Evolutionary conservation across 2,888 invertebrate species (phyloP).

Genomic region (Habrosyne pyritoides): DNA sequence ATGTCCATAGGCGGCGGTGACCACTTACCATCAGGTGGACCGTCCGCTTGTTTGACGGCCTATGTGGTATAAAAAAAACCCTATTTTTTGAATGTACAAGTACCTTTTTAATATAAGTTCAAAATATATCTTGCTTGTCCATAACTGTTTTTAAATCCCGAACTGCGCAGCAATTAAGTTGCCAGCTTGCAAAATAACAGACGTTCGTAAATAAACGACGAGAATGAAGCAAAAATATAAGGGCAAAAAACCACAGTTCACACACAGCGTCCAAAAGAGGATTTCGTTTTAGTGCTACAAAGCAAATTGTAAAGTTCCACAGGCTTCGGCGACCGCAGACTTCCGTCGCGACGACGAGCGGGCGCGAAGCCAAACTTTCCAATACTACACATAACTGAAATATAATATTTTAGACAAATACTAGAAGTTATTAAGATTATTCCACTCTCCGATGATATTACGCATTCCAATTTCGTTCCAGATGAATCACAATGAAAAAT

Average conservation of each 20-base stretch:
- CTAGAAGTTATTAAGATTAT: background rate
- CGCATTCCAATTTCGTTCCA: background rate
- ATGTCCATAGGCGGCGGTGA: no score
- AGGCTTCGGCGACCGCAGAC: background rate
- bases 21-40: no score
- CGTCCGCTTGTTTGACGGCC: no score
- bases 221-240: background rate
- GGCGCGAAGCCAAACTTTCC: conserved; percentile 1
- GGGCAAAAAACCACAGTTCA: background rate
- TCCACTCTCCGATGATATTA: background rate
- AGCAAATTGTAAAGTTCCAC: background rate
- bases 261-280: background rate
- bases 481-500: background rate
- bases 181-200: background rate
- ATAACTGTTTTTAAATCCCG: background rate
- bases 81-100: no score
- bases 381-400: background rate
- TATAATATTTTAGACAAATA: background rate
- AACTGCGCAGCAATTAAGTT: background rate
- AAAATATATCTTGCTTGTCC: background rate
- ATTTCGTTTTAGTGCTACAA: background rate
- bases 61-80: no score
- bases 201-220: background rate
- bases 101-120: background rate
- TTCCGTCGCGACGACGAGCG: background rate